phyloP scores from a whole-genome alignment of 2,888 invertebrate genomes.

The Didymodactylos carnosus region DNA sequence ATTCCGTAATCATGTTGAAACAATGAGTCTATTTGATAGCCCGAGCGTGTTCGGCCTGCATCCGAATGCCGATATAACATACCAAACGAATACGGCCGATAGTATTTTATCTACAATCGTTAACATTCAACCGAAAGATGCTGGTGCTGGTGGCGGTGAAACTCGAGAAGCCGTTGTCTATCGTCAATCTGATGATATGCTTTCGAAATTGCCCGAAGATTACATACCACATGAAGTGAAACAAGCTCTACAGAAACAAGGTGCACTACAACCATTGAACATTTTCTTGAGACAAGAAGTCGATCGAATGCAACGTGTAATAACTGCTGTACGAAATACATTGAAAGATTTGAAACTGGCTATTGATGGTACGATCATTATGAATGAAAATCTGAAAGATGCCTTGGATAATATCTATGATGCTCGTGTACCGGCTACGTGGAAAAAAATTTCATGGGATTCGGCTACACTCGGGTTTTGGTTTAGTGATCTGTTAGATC shows the following conservation, averaged over 20 bases:
- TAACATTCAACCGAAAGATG: conserved; percentile 89
- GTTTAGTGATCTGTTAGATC: conserved; percentile 82
- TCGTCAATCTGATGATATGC: conserved; percentile 74
- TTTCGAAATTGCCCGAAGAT: conserved; percentile 59
- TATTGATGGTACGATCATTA: conserved; percentile 86
- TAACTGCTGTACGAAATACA: conserved; percentile 54
- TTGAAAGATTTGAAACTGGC: conserved; percentile 72
- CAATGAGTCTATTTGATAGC: conserved; percentile 49
- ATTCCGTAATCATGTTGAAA: conserved; percentile 59
- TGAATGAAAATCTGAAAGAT: conserved; percentile 69
- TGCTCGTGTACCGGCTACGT: conserved; percentile 69
- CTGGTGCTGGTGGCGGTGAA: conserved; percentile 62
- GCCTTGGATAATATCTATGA: conserved; percentile 89
- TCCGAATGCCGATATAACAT: conserved; percentile 79
- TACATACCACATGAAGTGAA: conserved; percentile 65
- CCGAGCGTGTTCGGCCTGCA: conserved; percentile 93
- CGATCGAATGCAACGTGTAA: conserved; percentile 64
- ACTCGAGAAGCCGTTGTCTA: conserved; percentile 77
- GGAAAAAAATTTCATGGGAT: conserved; percentile 93
- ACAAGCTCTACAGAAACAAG: conserved; percentile 72
- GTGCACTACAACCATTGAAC: conserved; percentile 76
- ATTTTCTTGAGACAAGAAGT: conserved; percentile 60
- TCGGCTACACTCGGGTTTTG: conserved; percentile 93
- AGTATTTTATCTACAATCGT: conserved; percentile 76
- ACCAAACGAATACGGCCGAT: conserved; percentile 76